Conservation (phyloP, 2,888 invertebrate genomes). For the Sesamia inferens region DNA sequence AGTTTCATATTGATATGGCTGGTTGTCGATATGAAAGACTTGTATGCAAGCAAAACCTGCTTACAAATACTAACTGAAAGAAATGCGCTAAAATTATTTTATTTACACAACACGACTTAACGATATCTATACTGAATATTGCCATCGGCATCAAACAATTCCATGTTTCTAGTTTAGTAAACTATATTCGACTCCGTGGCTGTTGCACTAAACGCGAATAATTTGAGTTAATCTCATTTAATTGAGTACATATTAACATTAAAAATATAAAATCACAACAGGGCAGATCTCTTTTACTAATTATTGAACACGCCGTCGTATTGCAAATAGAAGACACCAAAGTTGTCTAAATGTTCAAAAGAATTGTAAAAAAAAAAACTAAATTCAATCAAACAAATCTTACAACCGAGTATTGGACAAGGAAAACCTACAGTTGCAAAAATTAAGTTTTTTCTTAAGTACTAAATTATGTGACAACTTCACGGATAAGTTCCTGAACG, state of each 20-base stretch:
- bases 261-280: slow-evolving; percentile 84
- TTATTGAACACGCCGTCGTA: slow-evolving; percentile 66
- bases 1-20: slow-evolving; percentile 92
- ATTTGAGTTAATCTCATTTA: slow-evolving; percentile 84
- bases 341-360: slow-evolving; percentile 38
- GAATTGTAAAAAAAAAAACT: slow-evolving; percentile 33
- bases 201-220: slow-evolving; percentile 76
- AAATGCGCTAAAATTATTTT: slow-evolving; percentile 85
- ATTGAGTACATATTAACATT: slow-evolving; percentile 83
- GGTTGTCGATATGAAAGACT: slow-evolving; percentile 92
- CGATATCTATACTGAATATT: slow-evolving; percentile 74
- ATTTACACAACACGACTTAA: slow-evolving; percentile 80
- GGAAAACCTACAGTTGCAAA: slow-evolving; percentile 71
- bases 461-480: slow-evolving; percentile 81
- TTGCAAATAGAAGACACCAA: slow-evolving; percentile 56
- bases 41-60: slow-evolving; percentile 82
- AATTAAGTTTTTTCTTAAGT: slow-evolving; percentile 87
- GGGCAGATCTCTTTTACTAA: slow-evolving; percentile 84
- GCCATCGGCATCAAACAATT: slow-evolving; percentile 75
- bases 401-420: slow-evolving; percentile 59
- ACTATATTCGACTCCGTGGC: slow-evolving; percentile 51
- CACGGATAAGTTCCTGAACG: slow-evolving; percentile 80
- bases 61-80: slow-evolving; percentile 79
- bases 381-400: slow-evolving; percentile 55
- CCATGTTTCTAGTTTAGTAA: slow-evolving; percentile 70